A percentile compares a stretch with the other conserved stretches of the same genome.
Evolutionary conservation across 2,888 invertebrate genomes (phyloP).

Genomic region (Rhagophthalmus giganteus): DNA sequence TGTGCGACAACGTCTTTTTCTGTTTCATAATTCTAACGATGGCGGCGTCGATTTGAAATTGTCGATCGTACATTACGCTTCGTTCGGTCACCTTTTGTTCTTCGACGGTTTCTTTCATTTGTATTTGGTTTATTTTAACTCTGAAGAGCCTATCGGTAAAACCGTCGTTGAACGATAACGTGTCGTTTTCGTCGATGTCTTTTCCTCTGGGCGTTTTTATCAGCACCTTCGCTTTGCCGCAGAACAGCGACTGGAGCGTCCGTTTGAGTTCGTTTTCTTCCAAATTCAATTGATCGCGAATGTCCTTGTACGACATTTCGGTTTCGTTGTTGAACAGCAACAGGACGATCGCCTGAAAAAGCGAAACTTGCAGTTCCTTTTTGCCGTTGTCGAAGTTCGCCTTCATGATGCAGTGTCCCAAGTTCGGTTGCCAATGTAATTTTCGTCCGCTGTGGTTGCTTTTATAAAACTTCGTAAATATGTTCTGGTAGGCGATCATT

Average conservation of each 20-base stretch:
- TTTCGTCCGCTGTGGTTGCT: slow-evolving; percentile 95
- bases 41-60: slow-evolving; percentile 99
- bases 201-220: slow-evolving; percentile 83
- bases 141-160: slow-evolving; percentile 95
- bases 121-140: slow-evolving; percentile 94
- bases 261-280: slow-evolving; percentile 87
- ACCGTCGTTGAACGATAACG: slow-evolving; percentile 81
- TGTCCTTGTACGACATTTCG: slow-evolving; percentile 79
- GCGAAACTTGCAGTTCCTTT: slow-evolving; percentile 93
- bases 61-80: slow-evolving; percentile 95
- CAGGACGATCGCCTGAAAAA: slow-evolving; percentile 93
- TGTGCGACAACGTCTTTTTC: slow-evolving; percentile 90
- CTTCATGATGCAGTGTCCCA: slow-evolving; percentile 90
- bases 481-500: slow-evolving; percentile 87
- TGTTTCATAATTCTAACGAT: slow-evolving; percentile 99
- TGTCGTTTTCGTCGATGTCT: slow-evolving; percentile 82
- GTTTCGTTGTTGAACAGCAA: slow-evolving; percentile 88
- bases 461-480: slow-evolving; percentile 94
- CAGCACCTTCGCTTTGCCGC: slow-evolving; percentile 88
- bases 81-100: slow-evolving; percentile 94
- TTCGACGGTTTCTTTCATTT: slow-evolving; percentile 81
- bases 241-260: slow-evolving; percentile 92
- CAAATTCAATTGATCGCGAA: slow-evolving; percentile 86
- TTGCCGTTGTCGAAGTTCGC: slow-evolving; percentile 83
- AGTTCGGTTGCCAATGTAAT: slow-evolving; percentile 95